These are phyloP conservation scores for Distichodus sexfasciatus DNA, from an alignment of 2,797 vertebrate species.

Conservation along the genomic window DNA sequence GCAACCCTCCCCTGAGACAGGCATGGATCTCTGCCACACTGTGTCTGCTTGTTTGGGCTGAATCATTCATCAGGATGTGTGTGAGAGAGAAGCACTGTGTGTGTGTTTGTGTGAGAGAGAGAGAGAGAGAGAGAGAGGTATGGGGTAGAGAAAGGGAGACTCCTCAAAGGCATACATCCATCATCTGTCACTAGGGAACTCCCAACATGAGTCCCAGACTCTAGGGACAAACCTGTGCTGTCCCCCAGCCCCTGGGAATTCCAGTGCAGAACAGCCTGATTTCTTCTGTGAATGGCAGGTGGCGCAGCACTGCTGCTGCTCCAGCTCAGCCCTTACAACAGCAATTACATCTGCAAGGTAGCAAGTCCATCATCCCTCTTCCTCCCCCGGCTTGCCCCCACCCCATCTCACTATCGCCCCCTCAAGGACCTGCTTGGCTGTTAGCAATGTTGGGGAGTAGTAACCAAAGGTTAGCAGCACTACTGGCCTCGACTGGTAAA, in stretches of 20 bases:
- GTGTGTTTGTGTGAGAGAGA: neutral
- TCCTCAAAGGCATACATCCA: slow-evolving; percentile 19
- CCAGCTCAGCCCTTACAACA: neutral
- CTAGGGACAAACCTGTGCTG: neutral
- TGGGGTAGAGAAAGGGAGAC: slow-evolving; percentile 6
- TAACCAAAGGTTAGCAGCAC: no score
- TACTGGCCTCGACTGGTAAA: no score
- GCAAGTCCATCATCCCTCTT: neutral
- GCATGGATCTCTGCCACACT: slow-evolving; percentile 32
- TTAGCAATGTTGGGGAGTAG: no score
- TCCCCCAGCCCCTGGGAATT: neutral
- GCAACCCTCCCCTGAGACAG: slow-evolving; percentile 39
- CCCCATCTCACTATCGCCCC: no score
- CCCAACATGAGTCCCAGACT: slow-evolving; percentile 2
- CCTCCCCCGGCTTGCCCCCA: neutral
- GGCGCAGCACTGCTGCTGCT: slow-evolving; percentile 14
- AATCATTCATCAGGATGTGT: slow-evolving; percentile 44
- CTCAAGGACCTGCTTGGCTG: neutral
- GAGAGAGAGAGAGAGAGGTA: slow-evolving; percentile 1
- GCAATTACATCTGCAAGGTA: no score
- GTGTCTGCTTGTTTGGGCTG: slow-evolving; percentile 18
- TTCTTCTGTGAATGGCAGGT: neutral
- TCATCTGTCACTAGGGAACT: slow-evolving; percentile 16
- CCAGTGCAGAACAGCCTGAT: neutral
- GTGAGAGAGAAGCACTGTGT: neutral